phyloP scores from a whole-genome alignment of 1,140 invertebrate genomes.

The Chelonus insularis region DNA sequence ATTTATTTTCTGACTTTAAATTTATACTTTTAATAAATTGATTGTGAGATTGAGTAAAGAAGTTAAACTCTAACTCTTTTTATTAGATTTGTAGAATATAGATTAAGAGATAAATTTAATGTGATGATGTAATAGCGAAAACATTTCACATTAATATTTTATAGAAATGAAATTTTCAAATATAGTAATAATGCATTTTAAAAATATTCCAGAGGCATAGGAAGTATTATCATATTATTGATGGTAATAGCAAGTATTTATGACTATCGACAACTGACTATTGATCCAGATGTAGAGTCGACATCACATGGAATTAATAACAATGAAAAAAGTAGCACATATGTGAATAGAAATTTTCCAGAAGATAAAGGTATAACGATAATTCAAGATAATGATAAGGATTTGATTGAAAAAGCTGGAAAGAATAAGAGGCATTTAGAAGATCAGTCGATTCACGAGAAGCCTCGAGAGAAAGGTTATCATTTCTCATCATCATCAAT shows the following conservation, averaged over 20 bases:
- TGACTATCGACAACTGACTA: conserved; percentile 50
- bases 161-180: too few relatives aligned
- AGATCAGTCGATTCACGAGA: conserved; percentile 27
- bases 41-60: too few relatives aligned
- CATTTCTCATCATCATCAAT: too few relatives aligned
- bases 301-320: conserved; percentile 50
- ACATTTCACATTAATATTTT: too few relatives aligned
- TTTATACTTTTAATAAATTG: too few relatives aligned
- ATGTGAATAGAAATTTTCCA: conserved; percentile 48
- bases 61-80: too few relatives aligned
- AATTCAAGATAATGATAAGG: conserved; percentile 47
- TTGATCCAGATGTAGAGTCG: conserved; percentile 47
- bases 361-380: conserved; percentile 41
- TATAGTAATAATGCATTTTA: not conserved
- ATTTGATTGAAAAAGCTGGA: conserved; percentile 48
- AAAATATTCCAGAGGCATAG: conserved; percentile 55
- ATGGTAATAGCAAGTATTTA: conserved; percentile 65
- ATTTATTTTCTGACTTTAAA: too few relatives aligned
- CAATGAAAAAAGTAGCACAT: conserved; percentile 51
- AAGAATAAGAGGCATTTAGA: conserved; percentile 34
- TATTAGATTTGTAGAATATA: too few relatives aligned
- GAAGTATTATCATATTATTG: conserved; percentile 55
- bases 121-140: too few relatives aligned
- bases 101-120: too few relatives aligned
- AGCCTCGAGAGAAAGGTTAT: conserved; percentile 35